Conservation (phyloP, 2,113 vertebrate genomes). For the Daboia siamensis region DNA sequence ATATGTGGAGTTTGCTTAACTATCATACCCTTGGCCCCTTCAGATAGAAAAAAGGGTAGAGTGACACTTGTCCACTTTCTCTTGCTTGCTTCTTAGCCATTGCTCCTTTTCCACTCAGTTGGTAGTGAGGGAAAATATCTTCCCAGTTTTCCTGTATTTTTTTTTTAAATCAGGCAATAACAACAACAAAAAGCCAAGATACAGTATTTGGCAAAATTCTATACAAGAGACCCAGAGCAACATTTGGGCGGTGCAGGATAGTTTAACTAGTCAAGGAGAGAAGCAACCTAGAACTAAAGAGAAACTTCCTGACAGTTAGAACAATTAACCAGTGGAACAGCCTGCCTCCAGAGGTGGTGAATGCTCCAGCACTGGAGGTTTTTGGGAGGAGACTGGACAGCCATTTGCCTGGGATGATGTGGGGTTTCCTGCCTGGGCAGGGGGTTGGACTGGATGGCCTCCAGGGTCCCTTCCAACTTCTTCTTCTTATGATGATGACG, state of each 20-base stretch:
- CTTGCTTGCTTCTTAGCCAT: background rate
- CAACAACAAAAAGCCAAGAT: background rate
- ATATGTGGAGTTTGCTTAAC: background rate
- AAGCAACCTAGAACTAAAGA: no score
- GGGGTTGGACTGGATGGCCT: no score
- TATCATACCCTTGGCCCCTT: background rate
- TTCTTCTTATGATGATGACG: no score
- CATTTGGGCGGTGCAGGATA: background rate
- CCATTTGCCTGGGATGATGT: no score
- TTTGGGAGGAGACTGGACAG: no score
- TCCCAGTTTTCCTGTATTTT: background rate
- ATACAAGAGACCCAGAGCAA: background rate
- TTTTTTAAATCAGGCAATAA: background rate
- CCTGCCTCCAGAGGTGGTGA: no score
- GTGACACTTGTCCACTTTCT: background rate
- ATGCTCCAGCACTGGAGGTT: no score
- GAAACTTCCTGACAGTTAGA: no score
- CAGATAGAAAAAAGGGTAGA: background rate
- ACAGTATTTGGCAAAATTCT: background rate
- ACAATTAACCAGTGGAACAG: no score
- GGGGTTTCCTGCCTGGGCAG: no score
- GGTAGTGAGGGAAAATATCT: background rate
- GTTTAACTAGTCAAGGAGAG: background rate
- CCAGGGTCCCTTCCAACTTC: no score
- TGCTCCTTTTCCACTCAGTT: background rate